Conservation (phyloP, 2,888 invertebrate genomes). For the Clepsis dumicolana region DNA sequence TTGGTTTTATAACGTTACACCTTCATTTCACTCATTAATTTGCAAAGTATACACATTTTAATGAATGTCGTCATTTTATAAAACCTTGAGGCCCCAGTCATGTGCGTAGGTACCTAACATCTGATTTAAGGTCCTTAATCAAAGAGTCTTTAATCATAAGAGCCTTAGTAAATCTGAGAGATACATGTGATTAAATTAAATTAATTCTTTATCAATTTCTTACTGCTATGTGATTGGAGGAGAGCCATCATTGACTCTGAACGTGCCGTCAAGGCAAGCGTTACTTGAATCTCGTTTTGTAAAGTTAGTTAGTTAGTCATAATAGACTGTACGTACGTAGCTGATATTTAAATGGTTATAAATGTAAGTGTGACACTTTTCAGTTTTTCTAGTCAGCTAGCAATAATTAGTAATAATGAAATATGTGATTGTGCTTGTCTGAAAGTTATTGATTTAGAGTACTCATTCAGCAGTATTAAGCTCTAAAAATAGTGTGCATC, state of each 20-base stretch:
- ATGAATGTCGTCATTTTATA: no score
- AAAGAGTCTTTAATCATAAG: no score
- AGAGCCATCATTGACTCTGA: background rate
- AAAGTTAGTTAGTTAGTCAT: conserved; percentile 10
- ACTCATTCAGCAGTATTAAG: conserved; percentile 33
- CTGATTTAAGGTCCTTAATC: background rate
- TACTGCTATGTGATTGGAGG: background rate
- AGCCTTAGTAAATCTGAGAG: background rate
- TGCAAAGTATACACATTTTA: no score
- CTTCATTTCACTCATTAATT: no score
- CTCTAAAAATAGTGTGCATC: conserved; percentile 18
- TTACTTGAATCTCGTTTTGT: conserved; percentile 28
- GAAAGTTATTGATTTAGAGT: conserved; percentile 15
- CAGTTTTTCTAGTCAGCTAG: conserved; percentile 40
- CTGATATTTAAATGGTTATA: conserved; percentile 23
- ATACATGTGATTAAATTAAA: background rate
- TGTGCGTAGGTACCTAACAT: no score
- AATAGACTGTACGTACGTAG: background rate
- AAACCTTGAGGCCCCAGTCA: no score
- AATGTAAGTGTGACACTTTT: conserved; percentile 17
- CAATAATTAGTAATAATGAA: conserved; percentile 18
- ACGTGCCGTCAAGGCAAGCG: background rate
- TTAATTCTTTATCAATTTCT: background rate
- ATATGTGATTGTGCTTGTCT: conserved; percentile 7
- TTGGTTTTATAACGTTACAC: no score